Base-by-base conservation (phyloP, 2,797 vertebrate genomes). In the Staurois parvus region DNA sequence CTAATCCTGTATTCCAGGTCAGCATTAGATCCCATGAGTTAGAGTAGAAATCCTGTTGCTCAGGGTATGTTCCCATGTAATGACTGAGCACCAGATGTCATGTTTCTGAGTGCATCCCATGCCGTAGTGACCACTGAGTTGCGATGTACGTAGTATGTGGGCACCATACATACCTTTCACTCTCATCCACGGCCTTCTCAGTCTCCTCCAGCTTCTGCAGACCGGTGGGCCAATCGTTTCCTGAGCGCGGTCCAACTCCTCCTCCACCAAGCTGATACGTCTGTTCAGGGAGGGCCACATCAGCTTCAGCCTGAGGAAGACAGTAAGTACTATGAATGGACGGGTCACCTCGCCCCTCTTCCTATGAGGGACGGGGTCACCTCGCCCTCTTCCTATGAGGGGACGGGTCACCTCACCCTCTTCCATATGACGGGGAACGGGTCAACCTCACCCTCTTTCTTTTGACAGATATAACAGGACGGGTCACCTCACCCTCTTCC, bases 211-310 rank as follows among this genome's bases (percentile, higher is more conserved):
- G 96, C 93, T 99, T 99, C 94, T 98, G 97, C 92, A 99, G 91
- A 76, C 97, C 98, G 28, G 98, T 99, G n/a, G 8, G 98, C 95
- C 93, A 99, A 95, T 90, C 98, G 97, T n/a, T 94, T 99, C 98
- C 94, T 99, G 98, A 91, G 98, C 98, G 24, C 98, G 96, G 90
- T 99, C 98, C 96, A 99, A 90, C 96, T 99, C 98, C 89, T 99
- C 98, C 95, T 99, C 98, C 91, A 99, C 98, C 95, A 99, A 97
- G 92, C 99, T 98, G 97, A 99, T 99, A 84, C 98, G 98, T 92
- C 98, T 97, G 96, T 99, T 99, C 93, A 99, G 95, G 88, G 98
- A 99, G 87, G n/a, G 98, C 98, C 26, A 99, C 98, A 24, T 99
- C 98, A 0, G 91, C 93, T 95, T 99, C 98, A 92, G 98, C 98